phyloP scores from a whole-genome alignment of 2,113 vertebrate species.

The Antidorcas marsupialis region DNA sequence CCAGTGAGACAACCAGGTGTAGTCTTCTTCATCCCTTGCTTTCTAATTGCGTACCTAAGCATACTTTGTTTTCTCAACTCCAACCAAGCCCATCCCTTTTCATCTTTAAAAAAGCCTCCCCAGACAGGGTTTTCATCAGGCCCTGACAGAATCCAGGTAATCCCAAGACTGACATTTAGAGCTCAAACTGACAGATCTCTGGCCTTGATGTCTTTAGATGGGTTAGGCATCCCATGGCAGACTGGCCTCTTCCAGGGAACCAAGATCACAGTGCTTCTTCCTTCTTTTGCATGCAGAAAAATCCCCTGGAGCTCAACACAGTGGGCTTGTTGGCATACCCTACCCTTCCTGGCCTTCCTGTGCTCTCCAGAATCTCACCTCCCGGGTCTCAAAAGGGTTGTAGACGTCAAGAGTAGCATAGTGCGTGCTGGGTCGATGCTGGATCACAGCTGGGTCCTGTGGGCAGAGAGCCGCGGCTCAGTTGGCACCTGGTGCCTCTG shows the following conservation, averaged over 20 bases:
- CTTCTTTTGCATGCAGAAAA: background rate
- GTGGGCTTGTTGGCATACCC: background rate
- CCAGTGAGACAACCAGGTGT: background rate
- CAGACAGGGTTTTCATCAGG: background rate
- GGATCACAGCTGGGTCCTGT: slow-evolving; percentile 90
- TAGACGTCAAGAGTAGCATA: slow-evolving; percentile 92
- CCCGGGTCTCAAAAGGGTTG: slow-evolving; percentile 91
- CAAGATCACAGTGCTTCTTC: background rate
- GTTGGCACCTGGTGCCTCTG: background rate
- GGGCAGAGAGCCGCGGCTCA: slow-evolving; percentile 42
- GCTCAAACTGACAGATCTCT: background rate
- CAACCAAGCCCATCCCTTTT: background rate
- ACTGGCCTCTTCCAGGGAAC: background rate
- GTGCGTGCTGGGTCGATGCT: slow-evolving; percentile 82
- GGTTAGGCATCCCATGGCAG: background rate
- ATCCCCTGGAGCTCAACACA: background rate
- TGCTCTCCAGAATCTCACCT: slow-evolving; percentile 70
- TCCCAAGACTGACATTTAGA: background rate
- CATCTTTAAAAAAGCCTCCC: background rate
- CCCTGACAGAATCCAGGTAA: background rate
- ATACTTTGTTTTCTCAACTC: background rate
- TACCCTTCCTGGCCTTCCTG: background rate
- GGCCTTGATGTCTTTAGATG: background rate
- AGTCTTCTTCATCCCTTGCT: background rate
- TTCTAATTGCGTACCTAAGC: background rate